These are phyloP conservation scores for Sebastes variabilis DNA, from an alignment of 2,797 vertebrate genomes.

Conservation along the genomic window DNA sequence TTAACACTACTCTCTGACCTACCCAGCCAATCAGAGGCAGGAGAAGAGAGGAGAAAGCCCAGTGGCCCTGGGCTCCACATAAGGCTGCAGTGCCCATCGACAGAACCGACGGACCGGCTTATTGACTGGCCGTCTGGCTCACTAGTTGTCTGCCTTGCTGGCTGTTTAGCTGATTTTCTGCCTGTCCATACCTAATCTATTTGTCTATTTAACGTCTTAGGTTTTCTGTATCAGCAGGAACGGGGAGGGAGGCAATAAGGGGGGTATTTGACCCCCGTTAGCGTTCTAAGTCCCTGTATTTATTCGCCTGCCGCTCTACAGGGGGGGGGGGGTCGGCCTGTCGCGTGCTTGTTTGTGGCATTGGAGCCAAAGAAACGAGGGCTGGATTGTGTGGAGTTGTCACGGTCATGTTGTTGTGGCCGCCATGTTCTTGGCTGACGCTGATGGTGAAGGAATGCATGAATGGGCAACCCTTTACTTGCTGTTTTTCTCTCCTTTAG, in stretches of 20 bases:
- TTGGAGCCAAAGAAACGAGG: neutral
- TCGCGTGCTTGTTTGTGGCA: neutral
- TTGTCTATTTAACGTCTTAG: constrained; percentile 65
- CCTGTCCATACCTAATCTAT: constrained; percentile 54
- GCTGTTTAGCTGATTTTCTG: constrained; percentile 24
- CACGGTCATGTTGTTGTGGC: constrained; percentile 11
- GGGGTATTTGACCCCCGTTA: constrained; percentile 63
- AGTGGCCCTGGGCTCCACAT: constrained; percentile 60
- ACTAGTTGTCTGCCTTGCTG: constrained; percentile 61
- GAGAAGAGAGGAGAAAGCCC: constrained; percentile 56
- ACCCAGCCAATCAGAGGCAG: constrained; percentile 81
- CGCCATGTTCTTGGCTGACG: constrained; percentile 41
- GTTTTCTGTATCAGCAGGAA: constrained; percentile 60
- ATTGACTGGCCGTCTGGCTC: constrained; percentile 70
- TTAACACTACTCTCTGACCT: constrained; percentile 85
- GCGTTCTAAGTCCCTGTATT: constrained; percentile 68
- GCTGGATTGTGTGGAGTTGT: neutral
- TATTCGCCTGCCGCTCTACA: constrained; percentile 29
- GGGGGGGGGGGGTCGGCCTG: neutral
- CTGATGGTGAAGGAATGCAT: constrained; percentile 46
- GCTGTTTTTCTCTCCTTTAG: neutral
- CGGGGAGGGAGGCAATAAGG: constrained; percentile 47
- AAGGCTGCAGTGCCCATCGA: constrained; percentile 80
- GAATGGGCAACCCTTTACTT: constrained; percentile 24
- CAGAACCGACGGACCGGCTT: constrained; percentile 70